Conservation (phyloP, 2,113 vertebrate species). For the Cryptomyrus ogoouensis region DNA sequence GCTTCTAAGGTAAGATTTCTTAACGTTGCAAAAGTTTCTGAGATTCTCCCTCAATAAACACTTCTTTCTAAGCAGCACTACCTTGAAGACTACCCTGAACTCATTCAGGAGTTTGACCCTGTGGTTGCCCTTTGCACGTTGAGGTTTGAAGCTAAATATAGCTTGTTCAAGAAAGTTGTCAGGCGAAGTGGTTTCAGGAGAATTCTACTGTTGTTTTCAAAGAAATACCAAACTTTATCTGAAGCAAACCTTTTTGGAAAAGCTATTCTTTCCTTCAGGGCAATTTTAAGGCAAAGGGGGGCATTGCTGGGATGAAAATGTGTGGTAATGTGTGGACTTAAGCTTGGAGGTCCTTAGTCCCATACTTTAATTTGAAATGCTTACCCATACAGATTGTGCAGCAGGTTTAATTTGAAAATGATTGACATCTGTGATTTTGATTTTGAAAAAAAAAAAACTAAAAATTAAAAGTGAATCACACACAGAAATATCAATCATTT, state of each 20-base stretch:
- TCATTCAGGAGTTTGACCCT: too few species aligned
- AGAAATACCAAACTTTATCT: background rate
- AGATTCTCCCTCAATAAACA: background rate
- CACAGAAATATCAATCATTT: background rate
- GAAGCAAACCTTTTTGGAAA: background rate
- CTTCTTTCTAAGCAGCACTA: background rate
- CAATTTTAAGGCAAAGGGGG: background rate
- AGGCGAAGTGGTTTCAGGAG: too few species aligned
- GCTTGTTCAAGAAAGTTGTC: too few species aligned
- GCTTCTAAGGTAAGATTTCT: background rate
- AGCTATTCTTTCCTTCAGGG: background rate
- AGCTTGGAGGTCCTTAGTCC: background rate
- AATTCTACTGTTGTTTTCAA: too few species aligned
- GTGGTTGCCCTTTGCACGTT: too few species aligned
- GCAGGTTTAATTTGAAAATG: background rate
- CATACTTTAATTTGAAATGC: background rate
- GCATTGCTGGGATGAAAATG: background rate
- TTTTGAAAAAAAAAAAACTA: background rate
- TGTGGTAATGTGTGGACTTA: background rate
- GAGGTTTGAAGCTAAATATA: too few species aligned
- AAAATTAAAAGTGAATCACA: background rate
- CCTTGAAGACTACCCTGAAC: too few species aligned
- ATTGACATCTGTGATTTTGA: background rate
- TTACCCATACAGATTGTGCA: background rate
- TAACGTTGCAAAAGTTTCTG: background rate